phyloP scores from a whole-genome alignment of 2,888 invertebrate species.

The Amblyteles armatorius region DNA sequence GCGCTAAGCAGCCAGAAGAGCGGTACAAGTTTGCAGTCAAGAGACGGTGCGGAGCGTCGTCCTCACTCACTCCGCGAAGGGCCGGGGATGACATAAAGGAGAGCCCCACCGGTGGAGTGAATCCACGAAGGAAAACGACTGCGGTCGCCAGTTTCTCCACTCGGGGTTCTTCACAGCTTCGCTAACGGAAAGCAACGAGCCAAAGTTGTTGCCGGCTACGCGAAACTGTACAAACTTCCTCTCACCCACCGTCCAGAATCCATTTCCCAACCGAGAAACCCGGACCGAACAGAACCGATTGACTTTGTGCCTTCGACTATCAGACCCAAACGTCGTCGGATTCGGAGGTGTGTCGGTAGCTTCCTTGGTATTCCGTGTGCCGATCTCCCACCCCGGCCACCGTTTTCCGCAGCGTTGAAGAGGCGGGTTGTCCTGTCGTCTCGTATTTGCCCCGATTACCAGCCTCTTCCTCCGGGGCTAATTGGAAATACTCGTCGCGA shows the following conservation, averaged over 20 bases:
- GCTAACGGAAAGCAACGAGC: conserved; percentile 59
- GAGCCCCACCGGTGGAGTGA: not conserved
- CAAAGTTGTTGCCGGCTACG: conserved; percentile 58
- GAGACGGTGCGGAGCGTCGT: not conserved
- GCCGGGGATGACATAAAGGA: conserved; percentile 6
- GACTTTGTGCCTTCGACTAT: conserved; percentile 51
- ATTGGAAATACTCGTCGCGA: conserved; percentile 77
- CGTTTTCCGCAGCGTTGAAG: conserved; percentile 19
- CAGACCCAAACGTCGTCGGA: conserved; percentile 23
- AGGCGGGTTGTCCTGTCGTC: conserved; percentile 30
- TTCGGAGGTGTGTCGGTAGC: not conserved
- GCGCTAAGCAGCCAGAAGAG: conserved; percentile 14
- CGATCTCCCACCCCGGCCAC: conserved; percentile 1
- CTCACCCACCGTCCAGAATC: conserved; percentile 25
- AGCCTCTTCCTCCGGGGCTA: conserved; percentile 67
- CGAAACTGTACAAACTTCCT: conserved; percentile 57
- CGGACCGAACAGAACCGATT: conserved; percentile 32
- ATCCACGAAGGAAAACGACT: conserved; percentile 48
- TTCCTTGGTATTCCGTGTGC: conserved; percentile 23
- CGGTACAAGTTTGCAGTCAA: not conserved
- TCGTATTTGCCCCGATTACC: conserved; percentile 71
- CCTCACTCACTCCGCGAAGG: not conserved
- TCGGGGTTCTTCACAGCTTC: conserved; percentile 20
- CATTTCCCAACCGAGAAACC: conserved; percentile 2
- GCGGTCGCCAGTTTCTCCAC: conserved; percentile 39